Conservation (phyloP, 1,140 invertebrate genomes). For the Mycetomoellerius zeteki region DNA sequence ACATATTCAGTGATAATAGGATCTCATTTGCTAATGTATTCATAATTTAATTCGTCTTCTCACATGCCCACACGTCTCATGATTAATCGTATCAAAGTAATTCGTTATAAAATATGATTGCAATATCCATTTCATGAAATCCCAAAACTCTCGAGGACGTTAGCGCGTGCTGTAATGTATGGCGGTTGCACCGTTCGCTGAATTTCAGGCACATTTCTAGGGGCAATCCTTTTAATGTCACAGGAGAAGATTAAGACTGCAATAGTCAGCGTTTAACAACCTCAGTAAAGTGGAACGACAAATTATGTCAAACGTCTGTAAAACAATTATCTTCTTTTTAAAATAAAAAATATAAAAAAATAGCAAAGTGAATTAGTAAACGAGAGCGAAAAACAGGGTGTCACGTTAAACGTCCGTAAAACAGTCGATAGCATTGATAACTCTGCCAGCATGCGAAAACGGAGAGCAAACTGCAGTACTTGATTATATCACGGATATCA, state of each 20-base stretch:
- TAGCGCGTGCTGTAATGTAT: conserved; percentile 45
- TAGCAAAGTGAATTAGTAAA: background rate
- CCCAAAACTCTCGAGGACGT: conserved; percentile 47
- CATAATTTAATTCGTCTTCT: conserved; percentile 67
- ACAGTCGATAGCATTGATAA: conserved; percentile 18
- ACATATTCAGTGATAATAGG: conserved; percentile 52
- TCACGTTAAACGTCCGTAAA: conserved; percentile 27
- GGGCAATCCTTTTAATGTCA: conserved; percentile 58
- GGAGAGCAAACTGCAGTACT: conserved; percentile 20
- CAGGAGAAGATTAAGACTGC: conserved; percentile 41
- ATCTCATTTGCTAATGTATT: conserved; percentile 72
- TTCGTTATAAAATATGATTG: conserved; percentile 46
- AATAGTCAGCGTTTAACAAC: conserved; percentile 52
- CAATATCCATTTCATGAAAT: conserved; percentile 47
- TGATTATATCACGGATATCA: conserved; percentile 47
- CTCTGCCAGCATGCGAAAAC: conserved; percentile 36
- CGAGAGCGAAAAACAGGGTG: background rate
- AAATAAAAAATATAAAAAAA: background rate
- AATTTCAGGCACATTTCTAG: conserved; percentile 54
- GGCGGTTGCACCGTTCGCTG: conserved; percentile 46
- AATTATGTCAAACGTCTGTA: conserved; percentile 24
- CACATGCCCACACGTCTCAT: conserved; percentile 21
- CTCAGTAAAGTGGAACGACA: background rate
- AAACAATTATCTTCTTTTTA: background rate
- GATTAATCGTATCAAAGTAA: conserved; percentile 63